Evolutionary conservation across 2,888 invertebrate genomes (phyloP), one percentile per base, ranked within the genome.

Genomic region (Arenicola marina): DNA sequence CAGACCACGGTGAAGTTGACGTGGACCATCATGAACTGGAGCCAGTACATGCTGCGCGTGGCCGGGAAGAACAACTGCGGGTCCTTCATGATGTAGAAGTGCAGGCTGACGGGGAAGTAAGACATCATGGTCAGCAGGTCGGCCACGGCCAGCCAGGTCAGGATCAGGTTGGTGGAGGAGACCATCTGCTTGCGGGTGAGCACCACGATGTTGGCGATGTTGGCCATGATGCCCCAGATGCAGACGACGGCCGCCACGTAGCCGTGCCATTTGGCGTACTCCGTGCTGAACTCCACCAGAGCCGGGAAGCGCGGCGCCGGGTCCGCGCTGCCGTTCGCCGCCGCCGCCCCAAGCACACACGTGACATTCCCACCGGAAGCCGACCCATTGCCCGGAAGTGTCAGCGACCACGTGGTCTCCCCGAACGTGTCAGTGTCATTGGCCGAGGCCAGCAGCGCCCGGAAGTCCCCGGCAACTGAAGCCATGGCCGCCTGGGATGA

Each of bases 101-200:
- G 91, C 57, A 91, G 87, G 0, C 92, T 90, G 81, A 91, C 95
- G 0, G 95, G 95, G 70, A 96, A 91, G 83, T 96, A 96, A 75
- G 94, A 94, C 29, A 78, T 77, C 75, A 96, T 95, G 7, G 95
- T 95, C 28, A 95, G 87, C 33, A 95, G 87, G 81, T 97, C 96
- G 11, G 95, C 93, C 15, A 95, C 89, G 0, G 96, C 96, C 31
- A 95, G 72, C 18, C 83, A 84, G 0, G 95, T 94, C 38, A 96
- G 88, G 64, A 96, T 63, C 26, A 66, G 70, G 84, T 95, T 95
- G n/a, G 72, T 72, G 38, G 93, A 93, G 1, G 95, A 90, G 65
- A 92, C 91, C 93, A 95, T 94, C 81, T 93, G 92, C 26, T 90
- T 88, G 18, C 92, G 88, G 7, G 74, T 74, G 2, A 93, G 91